Evolutionary conservation across 2,797 vertebrate genomes (phyloP).

Genomic region (Sciurus vulgaris): DNA sequence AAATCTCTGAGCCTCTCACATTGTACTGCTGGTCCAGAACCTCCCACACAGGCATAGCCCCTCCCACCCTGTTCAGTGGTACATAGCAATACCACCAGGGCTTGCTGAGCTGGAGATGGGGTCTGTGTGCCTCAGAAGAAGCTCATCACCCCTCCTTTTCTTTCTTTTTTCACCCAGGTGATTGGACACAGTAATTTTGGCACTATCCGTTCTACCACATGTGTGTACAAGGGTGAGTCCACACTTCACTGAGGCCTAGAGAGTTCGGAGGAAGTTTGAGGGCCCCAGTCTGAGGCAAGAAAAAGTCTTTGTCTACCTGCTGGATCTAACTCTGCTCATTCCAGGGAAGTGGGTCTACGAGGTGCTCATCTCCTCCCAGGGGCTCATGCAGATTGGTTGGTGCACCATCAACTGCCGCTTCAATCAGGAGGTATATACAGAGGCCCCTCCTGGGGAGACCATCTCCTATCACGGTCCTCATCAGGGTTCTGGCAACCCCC

Average conservation of each 20-base stretch:
- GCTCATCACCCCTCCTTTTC: slow-evolving; percentile 35
- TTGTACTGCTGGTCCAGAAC: background rate
- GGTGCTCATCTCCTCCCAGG: slow-evolving; percentile 99
- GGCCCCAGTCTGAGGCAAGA: background rate
- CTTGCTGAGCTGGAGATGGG: background rate
- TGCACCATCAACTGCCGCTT: slow-evolving; percentile 98
- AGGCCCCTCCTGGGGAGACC: background rate
- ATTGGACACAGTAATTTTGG: slow-evolving; percentile 99
- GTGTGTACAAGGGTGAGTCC: slow-evolving; percentile 95
- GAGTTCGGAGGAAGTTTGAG: background rate
- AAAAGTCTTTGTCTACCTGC: background rate
- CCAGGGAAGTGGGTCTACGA: slow-evolving; percentile 98
- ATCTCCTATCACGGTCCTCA: background rate
- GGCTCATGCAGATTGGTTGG: slow-evolving; percentile 99
- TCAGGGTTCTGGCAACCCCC: background rate
- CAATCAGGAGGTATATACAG: slow-evolving; percentile 94
- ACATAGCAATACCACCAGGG: no score
- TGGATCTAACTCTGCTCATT: slow-evolving; percentile 36
- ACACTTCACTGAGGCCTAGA: rapidly evolving
- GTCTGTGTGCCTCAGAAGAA: background rate
- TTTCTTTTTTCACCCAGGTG: slow-evolving; percentile 87
- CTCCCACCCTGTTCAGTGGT: background rate
- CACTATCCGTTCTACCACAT: slow-evolving; percentile 97
- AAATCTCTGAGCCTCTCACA: background rate
- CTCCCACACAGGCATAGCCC: background rate